Base-by-base conservation (phyloP, 2,888 invertebrate species). In the Cephus rjabovi region DNA sequence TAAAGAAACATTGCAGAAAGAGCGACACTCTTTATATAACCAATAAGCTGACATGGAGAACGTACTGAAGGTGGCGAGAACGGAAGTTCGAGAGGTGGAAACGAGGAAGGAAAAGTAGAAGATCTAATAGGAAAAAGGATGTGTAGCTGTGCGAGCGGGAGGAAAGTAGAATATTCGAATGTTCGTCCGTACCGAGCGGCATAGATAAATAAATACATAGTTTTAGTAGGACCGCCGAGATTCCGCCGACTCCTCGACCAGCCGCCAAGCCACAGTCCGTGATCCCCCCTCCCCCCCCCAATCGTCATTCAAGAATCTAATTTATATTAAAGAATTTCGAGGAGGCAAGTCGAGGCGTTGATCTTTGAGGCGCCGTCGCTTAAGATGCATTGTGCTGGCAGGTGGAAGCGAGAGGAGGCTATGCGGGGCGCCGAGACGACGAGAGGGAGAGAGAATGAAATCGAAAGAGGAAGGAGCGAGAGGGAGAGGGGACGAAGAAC, bases 331-430 rank as follows among this genome's bases (percentile, higher is more conserved):
- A 87, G 90, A 91, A 90, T 90, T 90, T 88, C 88, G 84, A 86
- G 83, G 87, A 86, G 87, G 86, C 86, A 86, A 84, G 84, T 85
- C 85, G 87, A 90, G 89, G 90, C 90, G 89, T 90, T 89, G 90
- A 91, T 90, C 90, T 91, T 91, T 90, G 90, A 91, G 91, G 91
- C 91, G 91, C 91, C 91, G 91, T 90, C 90, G 89, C 90, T 90
- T 89, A 89, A 89, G 88, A 90, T 91, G 90, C 91, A 90, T 90
- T 90, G 89, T 81, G 87, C 88, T 85, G 85, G 86, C 88, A 87
- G 89, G 86, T 87, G 87, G 87, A 83, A 85, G 81, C 82, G 80
- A 79, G 81, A 76, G 40, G 15, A 15, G 15, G 4, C 15, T 15
- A 15, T 40, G 40, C 40, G 40, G 40, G 4, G 6, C 15, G 40